Conservation (phyloP, 1,140 invertebrate species). For the Drosophila mayri region DNA sequence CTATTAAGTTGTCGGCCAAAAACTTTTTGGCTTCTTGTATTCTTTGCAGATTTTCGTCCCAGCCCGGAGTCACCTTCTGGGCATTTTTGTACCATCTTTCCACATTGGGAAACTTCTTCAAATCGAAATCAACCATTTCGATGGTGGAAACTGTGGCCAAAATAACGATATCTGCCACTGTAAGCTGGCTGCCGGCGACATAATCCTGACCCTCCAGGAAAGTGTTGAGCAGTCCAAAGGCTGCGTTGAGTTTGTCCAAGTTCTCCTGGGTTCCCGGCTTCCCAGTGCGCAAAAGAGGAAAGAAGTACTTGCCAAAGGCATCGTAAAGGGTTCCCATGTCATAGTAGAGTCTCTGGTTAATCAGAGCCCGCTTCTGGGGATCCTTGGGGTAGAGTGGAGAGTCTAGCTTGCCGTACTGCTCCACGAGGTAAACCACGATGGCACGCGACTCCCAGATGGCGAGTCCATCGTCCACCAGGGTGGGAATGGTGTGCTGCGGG, state of each 20-base stretch:
- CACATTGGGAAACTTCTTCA: slow-evolving; percentile 86
- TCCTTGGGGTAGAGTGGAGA: slow-evolving; percentile 87
- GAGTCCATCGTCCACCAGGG: slow-evolving; percentile 60
- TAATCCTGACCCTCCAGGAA: slow-evolving; percentile 88
- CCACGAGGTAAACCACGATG: slow-evolving; percentile 66
- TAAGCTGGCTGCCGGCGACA: slow-evolving; percentile 88
- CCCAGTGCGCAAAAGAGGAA: slow-evolving; percentile 88
- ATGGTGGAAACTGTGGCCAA: slow-evolving; percentile 87
- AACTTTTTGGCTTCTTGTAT: slow-evolving; percentile 36
- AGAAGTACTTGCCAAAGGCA: slow-evolving; percentile 88
- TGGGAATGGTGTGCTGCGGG: slow-evolving; percentile 79
- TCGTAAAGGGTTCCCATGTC: slow-evolving; percentile 89
- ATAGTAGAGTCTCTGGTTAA: slow-evolving; percentile 91
- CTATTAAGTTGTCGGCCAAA: slow-evolving; percentile 10
- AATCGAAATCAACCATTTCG: slow-evolving; percentile 88
- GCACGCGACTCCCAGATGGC: slow-evolving; percentile 64
- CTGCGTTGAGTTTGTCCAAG: slow-evolving; percentile 87
- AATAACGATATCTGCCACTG: neutral
- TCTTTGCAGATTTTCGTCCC: slow-evolving; percentile 87
- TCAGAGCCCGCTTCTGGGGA: slow-evolving; percentile 87
- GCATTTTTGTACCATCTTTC: slow-evolving; percentile 88
- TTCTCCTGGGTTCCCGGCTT: slow-evolving; percentile 87
- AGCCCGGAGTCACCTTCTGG: slow-evolving; percentile 89
- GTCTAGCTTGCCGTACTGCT: slow-evolving; percentile 77
- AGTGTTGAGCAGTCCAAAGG: slow-evolving; percentile 87